Base-by-base conservation (phyloP, 1,140 invertebrate species). In the Bombus affinis region DNA sequence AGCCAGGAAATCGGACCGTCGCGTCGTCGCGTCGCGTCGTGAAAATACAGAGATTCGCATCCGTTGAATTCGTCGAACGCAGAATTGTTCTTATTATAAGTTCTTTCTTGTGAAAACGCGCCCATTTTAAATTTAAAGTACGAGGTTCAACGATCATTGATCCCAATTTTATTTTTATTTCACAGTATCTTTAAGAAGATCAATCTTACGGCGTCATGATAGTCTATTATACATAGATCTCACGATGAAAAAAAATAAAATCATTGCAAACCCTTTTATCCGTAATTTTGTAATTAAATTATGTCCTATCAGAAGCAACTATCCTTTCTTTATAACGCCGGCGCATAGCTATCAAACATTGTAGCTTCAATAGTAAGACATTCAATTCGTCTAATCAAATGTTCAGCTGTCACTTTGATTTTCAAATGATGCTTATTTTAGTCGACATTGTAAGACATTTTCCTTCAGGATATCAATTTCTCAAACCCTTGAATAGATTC, bases 1-100 rank as follows among this genome's bases (percentile, higher is more conserved):
- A 85, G 86, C 84, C 87, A 85, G 87, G 83, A 91, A 92, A 91
- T 88, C 89, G 86, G 81, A 81, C 62, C 85, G n/a, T 53, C 78
- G 82, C 79, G 80, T 62, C 9, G 28, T 28, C 57, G 57, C 25
- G 57, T 10, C 28, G 59, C 59, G 28, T n/a, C 28, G 28, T n/a
- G 28, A 79, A 83, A 87, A 91, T 83, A 86, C 85, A 88, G 73
- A 81, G 39, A 47, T 62, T 37, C 35, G 57, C 66, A 71, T 83
- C 62, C 76, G 68, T 39, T 77, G 66, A 57, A 77, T 66, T 62
- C 68, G 28, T 62, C 10, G 18, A 53, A 53, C 18, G 47, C 18
- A 53, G 6, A 53, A 53, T 53, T 22, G 18, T 53, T 53, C 5
- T 5, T 22, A 53, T 53, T 53, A 18, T 22, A 53, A 53, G 5